Percentiles rank a stretch among this genome's conserved stretches.
These are phyloP conservation scores for Dendrolimus houi DNA, from an alignment of 2,888 invertebrate species.

Conservation along the genomic window DNA sequence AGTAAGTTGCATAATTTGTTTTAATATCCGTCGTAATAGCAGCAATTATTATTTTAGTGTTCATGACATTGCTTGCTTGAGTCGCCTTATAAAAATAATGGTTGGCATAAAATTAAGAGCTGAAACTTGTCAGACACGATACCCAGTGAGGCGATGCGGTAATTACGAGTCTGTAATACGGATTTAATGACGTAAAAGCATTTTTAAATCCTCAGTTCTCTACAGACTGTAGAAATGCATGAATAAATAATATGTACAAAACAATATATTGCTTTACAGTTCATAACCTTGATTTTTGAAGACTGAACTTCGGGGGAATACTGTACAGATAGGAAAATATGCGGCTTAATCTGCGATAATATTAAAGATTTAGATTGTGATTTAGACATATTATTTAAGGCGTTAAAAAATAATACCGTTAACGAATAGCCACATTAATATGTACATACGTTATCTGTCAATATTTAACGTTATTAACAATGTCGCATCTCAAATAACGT, in stretches of 20 bases:
- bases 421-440: no score
- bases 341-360: no score
- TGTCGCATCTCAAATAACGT: no score
- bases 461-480: no score
- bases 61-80: slow-evolving; percentile 11
- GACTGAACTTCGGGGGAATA: no score
- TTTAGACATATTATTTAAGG: no score
- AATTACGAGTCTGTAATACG: slow-evolving; percentile 33
- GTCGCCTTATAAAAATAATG: slow-evolving; percentile 21
- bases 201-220: slow-evolving; percentile 26
- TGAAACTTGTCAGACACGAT: slow-evolving; percentile 30
- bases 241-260: slow-evolving; percentile 7
- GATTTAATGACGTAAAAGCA: slow-evolving; percentile 40
- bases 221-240: slow-evolving; percentile 14
- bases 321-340: no score
- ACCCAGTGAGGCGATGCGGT: slow-evolving; percentile 24
- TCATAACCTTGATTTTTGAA: no score
- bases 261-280: not conserved
- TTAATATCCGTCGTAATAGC: slow-evolving; percentile 18
- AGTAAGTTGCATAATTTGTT: slow-evolving; percentile 1
- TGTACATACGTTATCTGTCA: no score
- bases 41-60: slow-evolving; percentile 15
- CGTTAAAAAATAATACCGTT: no score
- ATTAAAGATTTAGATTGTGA: no score
- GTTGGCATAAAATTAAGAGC: slow-evolving; percentile 19